These are phyloP conservation scores for Eupelmus urozonus DNA, from an alignment of 2,888 invertebrate species.

Conservation along the genomic window DNA sequence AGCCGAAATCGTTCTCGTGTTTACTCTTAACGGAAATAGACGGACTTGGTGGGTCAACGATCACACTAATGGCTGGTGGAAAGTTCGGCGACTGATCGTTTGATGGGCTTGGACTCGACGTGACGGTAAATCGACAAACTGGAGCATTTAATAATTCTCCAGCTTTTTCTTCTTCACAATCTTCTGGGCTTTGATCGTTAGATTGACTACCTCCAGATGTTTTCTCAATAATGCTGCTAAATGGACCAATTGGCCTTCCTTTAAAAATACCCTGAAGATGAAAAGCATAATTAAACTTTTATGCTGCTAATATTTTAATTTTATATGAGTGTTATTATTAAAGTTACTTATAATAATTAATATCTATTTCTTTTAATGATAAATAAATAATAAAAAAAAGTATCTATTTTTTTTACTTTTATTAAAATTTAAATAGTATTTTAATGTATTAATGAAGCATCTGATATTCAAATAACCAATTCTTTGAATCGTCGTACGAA, in stretches of 20 bases:
- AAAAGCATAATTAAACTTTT: not conserved
- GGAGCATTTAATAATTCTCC: conserved; percentile 67
- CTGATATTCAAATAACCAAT: too few relatives aligned
- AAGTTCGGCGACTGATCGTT: conserved; percentile 68
- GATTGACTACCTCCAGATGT: not conserved
- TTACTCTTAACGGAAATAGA: conserved; percentile 73
- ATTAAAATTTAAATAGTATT: too few relatives aligned
- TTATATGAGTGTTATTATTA: too few relatives aligned
- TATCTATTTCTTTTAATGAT: too few relatives aligned
- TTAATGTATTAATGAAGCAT: too few relatives aligned
- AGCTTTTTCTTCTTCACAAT: conserved; percentile 58
- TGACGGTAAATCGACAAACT: conserved; percentile 69
- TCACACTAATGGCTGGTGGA: conserved; percentile 75
- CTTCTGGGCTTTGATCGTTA: conserved; percentile 30
- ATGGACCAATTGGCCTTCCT: conserved; percentile 27
- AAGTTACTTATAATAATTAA: too few relatives aligned
- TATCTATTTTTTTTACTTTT: too few relatives aligned
- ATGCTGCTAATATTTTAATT: not conserved
- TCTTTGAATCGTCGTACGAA: too few relatives aligned
- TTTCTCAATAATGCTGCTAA: conserved; percentile 40
- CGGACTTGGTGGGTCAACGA: conserved; percentile 76
- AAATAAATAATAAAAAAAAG: too few relatives aligned
- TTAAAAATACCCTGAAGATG: conserved; percentile 50
- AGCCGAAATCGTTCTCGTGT: conserved; percentile 64
- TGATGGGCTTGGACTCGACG: conserved; percentile 64